Evolutionary conservation across 37 sponge, comb jelly and placozoan genomes (phyloP).

Genomic region (Mnemiopsis leidyi): DNA sequence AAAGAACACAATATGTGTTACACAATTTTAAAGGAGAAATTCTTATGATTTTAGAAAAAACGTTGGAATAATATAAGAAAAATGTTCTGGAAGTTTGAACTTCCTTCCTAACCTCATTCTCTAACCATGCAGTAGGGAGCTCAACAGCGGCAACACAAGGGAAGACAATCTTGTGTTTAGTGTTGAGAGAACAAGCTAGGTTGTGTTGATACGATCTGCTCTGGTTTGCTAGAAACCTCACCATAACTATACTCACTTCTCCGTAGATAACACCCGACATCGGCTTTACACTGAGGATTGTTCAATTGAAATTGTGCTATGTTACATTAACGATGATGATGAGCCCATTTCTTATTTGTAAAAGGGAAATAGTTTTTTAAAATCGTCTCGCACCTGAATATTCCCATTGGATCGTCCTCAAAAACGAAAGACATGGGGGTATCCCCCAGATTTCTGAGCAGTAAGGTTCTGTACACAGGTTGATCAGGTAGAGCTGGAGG

Average conservation of each 20-base stretch:
- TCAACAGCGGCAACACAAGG: slow-evolving; percentile 71
- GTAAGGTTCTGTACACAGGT: slow-evolving; percentile 71
- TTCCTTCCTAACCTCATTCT: slow-evolving; percentile 82
- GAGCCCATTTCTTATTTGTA: no score
- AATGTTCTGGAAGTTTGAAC: no score
- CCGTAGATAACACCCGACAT: slow-evolving; percentile 48
- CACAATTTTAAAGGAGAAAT: no score
- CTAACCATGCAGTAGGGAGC: slow-evolving; percentile 69
- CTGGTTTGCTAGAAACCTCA: slow-evolving; percentile 46
- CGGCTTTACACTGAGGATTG: slow-evolving; percentile 55
- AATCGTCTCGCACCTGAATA: slow-evolving; percentile 49
- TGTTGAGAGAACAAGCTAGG: slow-evolving; percentile 45
- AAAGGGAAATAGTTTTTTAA: no score
- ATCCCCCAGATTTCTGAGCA: slow-evolving; percentile 75
- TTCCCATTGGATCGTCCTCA: slow-evolving; percentile 70
- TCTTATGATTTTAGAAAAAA: no score
- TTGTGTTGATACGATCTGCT: slow-evolving; percentile 42
- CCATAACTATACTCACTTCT: slow-evolving; percentile 27
- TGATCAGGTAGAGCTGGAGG: slow-evolving; percentile 71
- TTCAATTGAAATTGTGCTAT: no score
- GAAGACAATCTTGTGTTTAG: slow-evolving; percentile 34
- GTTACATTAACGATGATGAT: no score
- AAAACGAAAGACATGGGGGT: slow-evolving; percentile 75
- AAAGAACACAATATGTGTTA: no score
- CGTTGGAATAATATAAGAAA: no score